These are phyloP conservation scores for Drosophila quinaria DNA, from an alignment of 2,888 invertebrate species.

Conservation along the genomic window DNA sequence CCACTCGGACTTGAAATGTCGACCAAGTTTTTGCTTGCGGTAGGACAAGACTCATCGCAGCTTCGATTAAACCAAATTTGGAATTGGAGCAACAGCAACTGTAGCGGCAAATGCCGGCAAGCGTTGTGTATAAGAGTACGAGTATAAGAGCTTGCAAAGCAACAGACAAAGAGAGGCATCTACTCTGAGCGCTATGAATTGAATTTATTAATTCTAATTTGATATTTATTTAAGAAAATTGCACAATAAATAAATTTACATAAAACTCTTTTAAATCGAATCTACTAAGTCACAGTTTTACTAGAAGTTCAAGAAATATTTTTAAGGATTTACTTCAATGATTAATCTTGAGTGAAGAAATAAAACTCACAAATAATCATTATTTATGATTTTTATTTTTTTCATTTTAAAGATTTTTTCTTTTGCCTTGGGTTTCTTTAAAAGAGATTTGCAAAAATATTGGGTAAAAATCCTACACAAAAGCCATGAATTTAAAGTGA, in stretches of 20 bases:
- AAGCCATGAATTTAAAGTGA: no score
- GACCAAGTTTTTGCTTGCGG: slow-evolving; percentile 71
- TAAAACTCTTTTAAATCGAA: not conserved
- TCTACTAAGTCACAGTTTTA: no score
- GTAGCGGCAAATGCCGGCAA: slow-evolving; percentile 52
- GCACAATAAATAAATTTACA: not conserved
- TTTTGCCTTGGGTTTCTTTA: no score
- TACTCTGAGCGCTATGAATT: slow-evolving; percentile 7
- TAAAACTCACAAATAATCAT: no score
- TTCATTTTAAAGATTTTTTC: no score
- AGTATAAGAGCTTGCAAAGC: slow-evolving; percentile 23
- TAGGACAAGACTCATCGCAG: slow-evolving; percentile 53
- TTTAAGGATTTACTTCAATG: no score
- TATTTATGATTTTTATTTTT: no score
- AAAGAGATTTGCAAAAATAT: no score
- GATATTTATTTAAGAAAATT: not conserved
- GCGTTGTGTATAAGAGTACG: slow-evolving; percentile 54
- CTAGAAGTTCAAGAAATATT: no score
- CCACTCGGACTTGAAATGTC: slow-evolving; percentile 22
- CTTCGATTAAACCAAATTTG: slow-evolving; percentile 29
- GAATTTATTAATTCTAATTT: not conserved
- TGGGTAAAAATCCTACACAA: no score
- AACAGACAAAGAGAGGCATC: not conserved
- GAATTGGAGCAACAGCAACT: slow-evolving; percentile 52
- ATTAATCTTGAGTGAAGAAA: no score